Conservation (phyloP, 2,888 invertebrate genomes). For the Lacanobia oleracea region DNA sequence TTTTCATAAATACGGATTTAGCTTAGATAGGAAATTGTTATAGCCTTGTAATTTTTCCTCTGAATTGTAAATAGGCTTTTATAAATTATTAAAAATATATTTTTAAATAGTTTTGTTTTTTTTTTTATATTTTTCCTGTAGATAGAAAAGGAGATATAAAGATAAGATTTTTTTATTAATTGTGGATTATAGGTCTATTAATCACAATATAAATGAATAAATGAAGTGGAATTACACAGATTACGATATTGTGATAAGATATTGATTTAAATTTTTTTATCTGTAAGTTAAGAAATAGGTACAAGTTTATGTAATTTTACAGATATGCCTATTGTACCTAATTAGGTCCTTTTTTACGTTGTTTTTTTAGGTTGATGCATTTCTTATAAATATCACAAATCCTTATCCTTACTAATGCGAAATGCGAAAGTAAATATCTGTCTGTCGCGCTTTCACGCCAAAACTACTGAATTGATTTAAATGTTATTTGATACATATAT, state of each 20-base stretch:
- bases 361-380: no score
- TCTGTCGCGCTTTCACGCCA: no score
- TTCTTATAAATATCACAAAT: no score
- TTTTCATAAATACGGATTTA: slow-evolving; percentile 46
- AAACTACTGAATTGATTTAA: no score
- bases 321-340: neutral
- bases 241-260: slow-evolving; percentile 22
- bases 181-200: neutral
- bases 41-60: slow-evolving; percentile 59
- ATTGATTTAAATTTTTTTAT: slow-evolving; percentile 1
- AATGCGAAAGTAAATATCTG: no score
- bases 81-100: slow-evolving; percentile 68
- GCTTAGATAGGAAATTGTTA: slow-evolving; percentile 47
- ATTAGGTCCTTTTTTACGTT: neutral
- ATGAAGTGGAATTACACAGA: neutral
- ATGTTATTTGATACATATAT: no score
- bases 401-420: no score
- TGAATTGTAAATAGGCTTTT: slow-evolving; percentile 69
- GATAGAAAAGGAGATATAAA: neutral
- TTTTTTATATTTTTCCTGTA: neutral
- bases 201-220: slow-evolving; percentile 1
- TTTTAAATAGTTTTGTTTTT: slow-evolving; percentile 25
- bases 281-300: neutral
- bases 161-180: slow-evolving; percentile 11
- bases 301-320: neutral